These are phyloP conservation scores for Colostygia pectinataria DNA, from an alignment of 2,888 invertebrate genomes.

Conservation along the genomic window DNA sequence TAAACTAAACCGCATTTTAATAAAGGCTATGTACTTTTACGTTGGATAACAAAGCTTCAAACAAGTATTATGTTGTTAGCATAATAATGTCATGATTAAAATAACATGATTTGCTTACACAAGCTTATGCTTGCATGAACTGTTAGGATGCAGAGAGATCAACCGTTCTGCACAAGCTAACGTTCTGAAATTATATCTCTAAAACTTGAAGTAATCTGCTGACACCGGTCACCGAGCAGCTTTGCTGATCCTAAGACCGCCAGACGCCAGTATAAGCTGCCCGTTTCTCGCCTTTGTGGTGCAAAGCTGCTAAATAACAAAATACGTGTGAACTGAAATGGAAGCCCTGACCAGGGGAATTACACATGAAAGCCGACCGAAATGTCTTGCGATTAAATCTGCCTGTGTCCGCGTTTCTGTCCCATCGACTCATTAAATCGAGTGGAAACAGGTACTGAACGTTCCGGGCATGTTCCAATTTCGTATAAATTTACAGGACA, in stretches of 20 bases:
- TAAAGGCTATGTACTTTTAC: too few relatives aligned
- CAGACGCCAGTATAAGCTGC: slow-evolving; percentile 1
- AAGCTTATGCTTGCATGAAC: too few relatives aligned
- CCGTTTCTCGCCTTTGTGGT: slow-evolving; percentile 10
- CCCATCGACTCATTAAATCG: slow-evolving; percentile 70
- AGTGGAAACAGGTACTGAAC: slow-evolving; percentile 58
- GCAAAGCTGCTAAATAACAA: slow-evolving; percentile 24
- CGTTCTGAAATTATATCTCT: too few relatives aligned
- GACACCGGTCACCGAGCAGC: slow-evolving; percentile 11
- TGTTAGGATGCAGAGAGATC: too few relatives aligned
- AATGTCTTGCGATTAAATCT: slow-evolving; percentile 72
- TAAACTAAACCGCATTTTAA: too few relatives aligned
- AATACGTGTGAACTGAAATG: slow-evolving; percentile 21
- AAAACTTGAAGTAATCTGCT: too few relatives aligned
- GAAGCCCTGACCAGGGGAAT: slow-evolving; percentile 48
- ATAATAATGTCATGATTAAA: too few relatives aligned
- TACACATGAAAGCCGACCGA: slow-evolving; percentile 64
- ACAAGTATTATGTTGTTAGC: too few relatives aligned
- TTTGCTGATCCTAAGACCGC: slow-evolving; percentile 5
- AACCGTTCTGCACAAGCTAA: too few relatives aligned
- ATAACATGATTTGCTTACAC: too few relatives aligned
- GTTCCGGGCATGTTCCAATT: slow-evolving; percentile 52
- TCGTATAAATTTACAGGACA: slow-evolving; percentile 51
- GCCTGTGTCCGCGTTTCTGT: slow-evolving; percentile 63
- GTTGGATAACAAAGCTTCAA: too few relatives aligned